phyloP scores from a whole-genome alignment of 2,888 invertebrate species.

The Autographa pulchrina region DNA sequence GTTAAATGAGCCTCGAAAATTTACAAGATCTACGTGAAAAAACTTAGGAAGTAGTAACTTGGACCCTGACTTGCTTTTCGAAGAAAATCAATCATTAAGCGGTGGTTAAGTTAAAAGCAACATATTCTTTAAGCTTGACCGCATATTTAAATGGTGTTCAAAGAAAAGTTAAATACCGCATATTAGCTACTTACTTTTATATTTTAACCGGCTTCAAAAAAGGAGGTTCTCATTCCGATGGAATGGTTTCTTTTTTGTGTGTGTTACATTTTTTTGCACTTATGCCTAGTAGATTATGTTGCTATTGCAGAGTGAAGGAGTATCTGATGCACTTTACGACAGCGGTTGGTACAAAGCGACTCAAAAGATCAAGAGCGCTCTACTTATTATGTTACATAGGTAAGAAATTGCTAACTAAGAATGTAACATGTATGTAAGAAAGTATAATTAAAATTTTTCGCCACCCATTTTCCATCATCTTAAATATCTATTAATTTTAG shows the following conservation, averaged over 20 bases:
- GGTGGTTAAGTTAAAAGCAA: neutral
- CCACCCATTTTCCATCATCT: too few relatives aligned
- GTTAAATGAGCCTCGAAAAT: constrained; percentile 27
- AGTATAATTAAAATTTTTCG: too few relatives aligned
- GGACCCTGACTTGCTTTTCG: constrained; percentile 21
- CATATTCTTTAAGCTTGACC: neutral
- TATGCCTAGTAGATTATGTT: neutral
- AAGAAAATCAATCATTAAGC: neutral
- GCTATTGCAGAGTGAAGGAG: constrained; percentile 71
- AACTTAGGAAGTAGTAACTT: constrained; percentile 14
- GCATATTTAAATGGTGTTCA: too few relatives aligned
- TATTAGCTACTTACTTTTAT: too few relatives aligned
- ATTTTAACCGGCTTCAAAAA: too few relatives aligned
- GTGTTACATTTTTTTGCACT: too few relatives aligned
- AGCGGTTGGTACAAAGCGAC: constrained; percentile 79
- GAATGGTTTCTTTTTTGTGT: too few relatives aligned
- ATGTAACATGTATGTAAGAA: too few relatives aligned
- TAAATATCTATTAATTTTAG: constrained; percentile 61
- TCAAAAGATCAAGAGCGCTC: constrained; percentile 69
- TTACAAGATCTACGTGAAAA: constrained; percentile 19
- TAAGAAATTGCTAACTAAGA: constrained; percentile 37
- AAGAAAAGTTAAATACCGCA: too few relatives aligned
- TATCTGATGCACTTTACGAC: constrained; percentile 75
- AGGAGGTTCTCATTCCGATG: too few relatives aligned
- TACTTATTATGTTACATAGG: constrained; percentile 81